A percentile compares a stretch with the other conserved stretches of the same genome.
phyloP scores from a whole-genome alignment of 2,888 invertebrate genomes.

The Campopleginae sp. region DNA sequence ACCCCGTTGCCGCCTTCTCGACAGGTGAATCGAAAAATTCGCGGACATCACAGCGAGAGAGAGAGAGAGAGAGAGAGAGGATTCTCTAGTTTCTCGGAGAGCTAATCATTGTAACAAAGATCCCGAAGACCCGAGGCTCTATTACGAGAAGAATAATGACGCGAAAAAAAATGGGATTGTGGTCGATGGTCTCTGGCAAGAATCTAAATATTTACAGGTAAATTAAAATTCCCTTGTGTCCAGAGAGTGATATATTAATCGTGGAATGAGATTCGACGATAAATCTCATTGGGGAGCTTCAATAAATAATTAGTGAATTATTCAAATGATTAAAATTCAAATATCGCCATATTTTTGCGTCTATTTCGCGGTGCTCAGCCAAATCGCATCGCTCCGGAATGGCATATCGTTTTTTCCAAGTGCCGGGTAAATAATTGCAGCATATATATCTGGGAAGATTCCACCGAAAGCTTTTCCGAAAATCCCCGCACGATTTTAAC shows the following conservation, averaged over 20 bases:
- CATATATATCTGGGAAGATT: too few species aligned
- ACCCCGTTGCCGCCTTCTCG: conserved; percentile 68
- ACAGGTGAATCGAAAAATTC: conserved; percentile 81
- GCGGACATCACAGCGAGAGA: conserved; percentile 69
- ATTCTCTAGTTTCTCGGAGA: conserved; percentile 58
- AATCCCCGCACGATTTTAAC: too few species aligned
- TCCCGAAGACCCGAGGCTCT: conserved; percentile 18
- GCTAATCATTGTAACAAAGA: conserved; percentile 59
- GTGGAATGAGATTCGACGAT: conserved; percentile 45
- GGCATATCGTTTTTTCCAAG: conserved; percentile 2
- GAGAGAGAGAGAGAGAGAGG: conserved; percentile 57
- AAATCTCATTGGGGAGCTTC: neutral
- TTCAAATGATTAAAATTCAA: conserved; percentile 6
- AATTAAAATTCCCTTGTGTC: conserved; percentile 35
- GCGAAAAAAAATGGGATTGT: conserved; percentile 35
- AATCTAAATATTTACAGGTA: conserved; percentile 52
- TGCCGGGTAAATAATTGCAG: conserved; percentile 17
- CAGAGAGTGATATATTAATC: conserved; percentile 31
- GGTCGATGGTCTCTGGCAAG: neutral
- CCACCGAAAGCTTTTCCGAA: too few species aligned
- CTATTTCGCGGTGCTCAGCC: neutral
- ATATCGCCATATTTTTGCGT: conserved; percentile 28
- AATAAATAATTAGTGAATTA: conserved; percentile 22
- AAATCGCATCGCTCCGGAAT: conserved; percentile 4
- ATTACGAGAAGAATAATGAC: conserved; percentile 48